Conservation (phyloP, 2,888 invertebrate genomes). For the Polydrusus pterygomalis region DNA sequence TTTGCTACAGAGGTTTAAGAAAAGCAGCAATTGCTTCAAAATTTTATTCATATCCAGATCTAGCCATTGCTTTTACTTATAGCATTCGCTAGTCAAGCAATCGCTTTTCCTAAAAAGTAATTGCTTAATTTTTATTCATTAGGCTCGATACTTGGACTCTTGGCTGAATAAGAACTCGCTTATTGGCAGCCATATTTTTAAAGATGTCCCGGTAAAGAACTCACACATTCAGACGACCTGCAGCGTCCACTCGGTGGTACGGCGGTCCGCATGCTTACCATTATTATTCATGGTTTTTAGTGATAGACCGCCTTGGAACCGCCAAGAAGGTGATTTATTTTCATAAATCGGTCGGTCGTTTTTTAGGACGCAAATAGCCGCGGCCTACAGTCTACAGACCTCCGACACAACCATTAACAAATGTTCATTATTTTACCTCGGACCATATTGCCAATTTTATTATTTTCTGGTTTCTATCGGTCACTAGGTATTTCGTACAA, state of each 20-base stretch:
- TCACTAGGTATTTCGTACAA: neutral
- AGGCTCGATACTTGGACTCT: no score
- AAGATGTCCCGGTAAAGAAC: conserved; percentile 38
- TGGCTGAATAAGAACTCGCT: no score
- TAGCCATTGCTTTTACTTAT: no score
- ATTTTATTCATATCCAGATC: no score
- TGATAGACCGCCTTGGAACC: conserved; percentile 57
- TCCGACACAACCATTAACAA: conserved; percentile 55
- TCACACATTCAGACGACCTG: conserved; percentile 46
- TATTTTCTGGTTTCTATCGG: conserved; percentile 5
- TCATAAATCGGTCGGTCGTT: conserved; percentile 52
- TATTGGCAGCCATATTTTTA: conserved; percentile 16
- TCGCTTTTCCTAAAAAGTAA: no score
- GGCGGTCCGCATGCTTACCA: conserved; percentile 49
- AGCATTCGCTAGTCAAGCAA: no score
- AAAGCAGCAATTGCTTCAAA: no score
- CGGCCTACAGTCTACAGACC: conserved; percentile 44
- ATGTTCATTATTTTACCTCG: conserved; percentile 40
- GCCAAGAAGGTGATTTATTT: conserved; percentile 57
- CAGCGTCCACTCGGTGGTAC: conserved; percentile 56
- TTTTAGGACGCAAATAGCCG: conserved; percentile 52
- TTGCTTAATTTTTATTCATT: no score
- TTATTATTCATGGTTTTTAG: conserved; percentile 59
- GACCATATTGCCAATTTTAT: conserved; percentile 45
- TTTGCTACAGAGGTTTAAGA: no score